Percentiles rank a stretch among this genome's conserved stretches.
Evolutionary conservation across 2,888 invertebrate species (phyloP).

Genomic region (Leuctra nigra): DNA sequence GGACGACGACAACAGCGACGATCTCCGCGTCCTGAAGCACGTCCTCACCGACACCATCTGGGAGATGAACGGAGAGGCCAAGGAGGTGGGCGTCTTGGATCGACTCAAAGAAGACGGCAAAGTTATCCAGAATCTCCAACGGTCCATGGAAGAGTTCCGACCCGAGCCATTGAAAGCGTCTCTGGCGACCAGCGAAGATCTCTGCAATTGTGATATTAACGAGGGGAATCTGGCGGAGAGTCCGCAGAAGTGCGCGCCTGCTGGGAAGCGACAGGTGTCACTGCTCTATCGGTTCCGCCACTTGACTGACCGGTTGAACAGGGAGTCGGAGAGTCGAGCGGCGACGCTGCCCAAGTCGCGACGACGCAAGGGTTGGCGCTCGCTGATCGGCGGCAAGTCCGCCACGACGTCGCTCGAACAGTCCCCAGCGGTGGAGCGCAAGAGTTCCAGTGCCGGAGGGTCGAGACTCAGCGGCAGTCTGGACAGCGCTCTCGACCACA

Average conservation of each 20-base stretch:
- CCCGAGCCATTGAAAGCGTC: neutral
- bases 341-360: conserved; percentile 39
- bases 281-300: conserved; percentile 47
- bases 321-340: conserved; percentile 34
- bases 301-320: conserved; percentile 44
- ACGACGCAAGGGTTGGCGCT: conserved; percentile 38
- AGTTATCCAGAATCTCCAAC: conserved; percentile 19
- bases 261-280: conserved; percentile 39
- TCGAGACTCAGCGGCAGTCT: conserved; percentile 17
- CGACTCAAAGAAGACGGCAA: conserved; percentile 29
- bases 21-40: conserved; percentile 39
- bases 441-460: conserved; percentile 35
- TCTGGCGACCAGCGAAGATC: conserved; percentile 18
- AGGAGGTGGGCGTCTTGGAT: conserved; percentile 31
- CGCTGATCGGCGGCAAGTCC: conserved; percentile 33
- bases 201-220: conserved; percentile 7
- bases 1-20: conserved; percentile 34
- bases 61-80: conserved; percentile 21
- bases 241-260: conserved; percentile 31
- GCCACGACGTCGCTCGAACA: too few species aligned
- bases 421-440: neutral
- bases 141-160: conserved; percentile 5
- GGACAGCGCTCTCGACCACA: conserved; percentile 32
- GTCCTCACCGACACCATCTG: conserved; percentile 30
- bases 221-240: neutral